Base-by-base conservation (phyloP, 1,140 invertebrate genomes). In the Brachionus angularis region DNA sequence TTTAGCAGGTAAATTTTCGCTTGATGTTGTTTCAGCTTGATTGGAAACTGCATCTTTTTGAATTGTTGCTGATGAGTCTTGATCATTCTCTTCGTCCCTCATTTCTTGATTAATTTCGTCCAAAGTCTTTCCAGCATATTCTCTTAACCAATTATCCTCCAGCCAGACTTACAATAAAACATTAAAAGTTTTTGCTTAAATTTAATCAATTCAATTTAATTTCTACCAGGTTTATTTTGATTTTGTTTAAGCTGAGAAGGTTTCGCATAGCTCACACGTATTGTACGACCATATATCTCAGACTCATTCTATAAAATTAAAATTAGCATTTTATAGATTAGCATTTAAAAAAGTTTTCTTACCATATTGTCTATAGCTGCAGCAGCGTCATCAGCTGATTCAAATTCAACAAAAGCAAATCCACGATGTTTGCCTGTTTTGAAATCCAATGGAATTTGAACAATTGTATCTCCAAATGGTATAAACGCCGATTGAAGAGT, bases 341-440 rank as follows among this genome's bases (percentile, higher is more conserved):
- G n/a, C n/a, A n/a, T 14, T 18, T n/a, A 10, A 34, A 16, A 21
- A 33, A 23, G 8, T 73, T 46, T 74, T 77, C 75, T 75, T 85
- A 93, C 91, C 95, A 98, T 97, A 78, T 99, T 99, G 83, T 99
- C 96, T 78, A 99, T 97, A 33, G 96, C 94, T 55, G 93, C 90
- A 18, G 90, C 88, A 52, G 95, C 94, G 88, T 98, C 95, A 78
- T 87, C 86, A 42, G 83, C 79, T 12, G 80, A 72, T 76, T 98
- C 96, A 84, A 95, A 99, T 83, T 98, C 96, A 74, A 98, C 89
- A 81, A 99, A 99, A 1, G 93, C 93, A 84, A 98, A 98, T 44
- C 94, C 94, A 79, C 93, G 85, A 78, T 97, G 93, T 77, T 95
- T 95, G 80, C 84, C 84, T 50, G 84, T 91, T 82, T 97, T 93